Base-by-base conservation (phyloP, 2,888 invertebrate genomes). In the Sericinus montela region DNA sequence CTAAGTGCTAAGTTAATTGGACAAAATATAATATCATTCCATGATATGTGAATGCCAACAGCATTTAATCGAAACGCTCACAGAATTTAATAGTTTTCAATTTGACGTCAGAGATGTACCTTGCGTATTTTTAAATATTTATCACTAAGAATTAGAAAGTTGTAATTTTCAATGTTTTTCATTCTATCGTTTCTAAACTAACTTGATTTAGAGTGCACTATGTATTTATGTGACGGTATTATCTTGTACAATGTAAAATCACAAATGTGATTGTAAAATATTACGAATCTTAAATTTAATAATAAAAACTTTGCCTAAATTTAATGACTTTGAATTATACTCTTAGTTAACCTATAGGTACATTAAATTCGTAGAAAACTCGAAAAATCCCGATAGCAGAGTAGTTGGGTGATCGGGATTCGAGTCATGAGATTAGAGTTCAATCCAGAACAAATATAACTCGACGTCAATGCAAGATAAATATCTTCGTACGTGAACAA, bases 1-100 rank as follows among this genome's bases (percentile, higher is more conserved):
- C n/a, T n/a, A n/a, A 51, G 51, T 48, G 52, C 38, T 54, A 53
- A 51, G 46, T 52, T 52, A 50, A 53, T 48, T 51, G 53, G 51
- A 57, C 53, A 45, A 66, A 60, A 55, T 52, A 62, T 52, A 68
- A 63, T 69, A 74, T 62, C 76, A 78, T 78, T 79, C 78, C 78
- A 77, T 63, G 58, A 62, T n/a, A 49, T 62, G 65, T 67, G 25
- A 41, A 41, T 45, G 32, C 30, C 16, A n/a, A n/a, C n/a, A 37
- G 30, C 45, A 45, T 50, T 41, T 40, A 16, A 28, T 40, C 19
- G 35, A 14, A 16, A 39, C 40, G 40, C 30, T 14, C 41, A 25
- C 14, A 25, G 38, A 48, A 44, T 40, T 45, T 11, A n/a, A n/a
- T 49, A 30, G 29, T 11, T 16, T 39, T 32, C 30, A 23, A 48